Evolutionary conservation across 1,140 invertebrate species (phyloP).

Genomic region (Diorhabda sublineata): DNA sequence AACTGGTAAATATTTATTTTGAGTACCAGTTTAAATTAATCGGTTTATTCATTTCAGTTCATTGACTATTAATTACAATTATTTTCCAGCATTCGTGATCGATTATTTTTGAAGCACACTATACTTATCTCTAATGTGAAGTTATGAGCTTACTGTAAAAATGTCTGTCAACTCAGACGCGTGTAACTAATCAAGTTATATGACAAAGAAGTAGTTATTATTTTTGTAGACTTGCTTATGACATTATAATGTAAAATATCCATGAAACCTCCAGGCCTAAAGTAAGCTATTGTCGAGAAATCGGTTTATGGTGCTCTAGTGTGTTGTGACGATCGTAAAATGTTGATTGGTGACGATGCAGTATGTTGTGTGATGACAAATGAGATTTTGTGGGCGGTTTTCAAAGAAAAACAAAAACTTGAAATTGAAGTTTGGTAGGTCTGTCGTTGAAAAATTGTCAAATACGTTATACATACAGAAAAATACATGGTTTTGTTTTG

Average conservation of each 20-base stretch:
- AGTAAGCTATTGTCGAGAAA: conserved; percentile 29
- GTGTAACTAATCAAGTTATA: background rate
- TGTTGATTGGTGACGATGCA: conserved; percentile 38
- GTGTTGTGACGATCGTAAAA: conserved; percentile 39
- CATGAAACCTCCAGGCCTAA: conserved; percentile 13
- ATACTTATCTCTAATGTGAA: no score
- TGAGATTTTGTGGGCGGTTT: conserved; percentile 12
- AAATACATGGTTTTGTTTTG: no score
- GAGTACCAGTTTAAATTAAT: no score
- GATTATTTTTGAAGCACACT: no score
- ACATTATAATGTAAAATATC: background rate
- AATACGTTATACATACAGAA: no score
- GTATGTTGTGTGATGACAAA: conserved; percentile 35
- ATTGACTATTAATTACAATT: no score
- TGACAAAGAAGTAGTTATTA: conserved; percentile 6
- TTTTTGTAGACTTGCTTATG: conserved; percentile 9
- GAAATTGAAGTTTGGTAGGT: background rate
- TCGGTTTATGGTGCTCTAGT: conserved; percentile 37
- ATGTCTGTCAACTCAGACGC: no score
- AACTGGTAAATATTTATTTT: no score
- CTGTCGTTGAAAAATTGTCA: no score
- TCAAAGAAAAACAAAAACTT: conserved; percentile 8
- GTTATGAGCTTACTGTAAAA: no score
- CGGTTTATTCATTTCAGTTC: no score
- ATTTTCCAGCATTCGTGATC: no score